These are phyloP conservation scores for Microtus ochrogaster DNA, from an alignment of 2,113 vertebrate genomes.

Conservation along the genomic window DNA sequence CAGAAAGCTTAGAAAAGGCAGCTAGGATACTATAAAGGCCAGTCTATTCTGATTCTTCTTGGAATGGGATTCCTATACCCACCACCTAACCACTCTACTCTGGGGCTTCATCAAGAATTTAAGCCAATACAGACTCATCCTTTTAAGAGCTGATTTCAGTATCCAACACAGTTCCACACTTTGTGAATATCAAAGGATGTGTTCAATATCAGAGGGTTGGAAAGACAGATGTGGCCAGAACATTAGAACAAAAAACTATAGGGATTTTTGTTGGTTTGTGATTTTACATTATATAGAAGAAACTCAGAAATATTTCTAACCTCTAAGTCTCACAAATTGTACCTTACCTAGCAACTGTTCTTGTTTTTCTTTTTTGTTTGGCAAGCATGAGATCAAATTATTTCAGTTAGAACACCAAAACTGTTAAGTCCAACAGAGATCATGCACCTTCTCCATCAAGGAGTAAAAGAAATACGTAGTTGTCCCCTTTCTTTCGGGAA, in stretches of 20 bases:
- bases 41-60: not conserved
- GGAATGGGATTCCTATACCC: not conserved
- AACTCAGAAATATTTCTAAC: not conserved
- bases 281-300: not conserved
- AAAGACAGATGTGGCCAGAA: slow-evolving; percentile 40
- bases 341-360: slow-evolving; percentile 58
- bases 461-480: slow-evolving; percentile 43
- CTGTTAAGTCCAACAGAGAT: slow-evolving; percentile 42
- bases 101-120: not conserved
- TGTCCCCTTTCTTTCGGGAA: not conserved
- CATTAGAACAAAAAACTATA: not conserved
- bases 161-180: slow-evolving; percentile 39
- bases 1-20: not conserved
- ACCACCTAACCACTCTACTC: not conserved
- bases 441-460: slow-evolving; percentile 11
- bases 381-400: slow-evolving; percentile 54
- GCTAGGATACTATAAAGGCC: not conserved
- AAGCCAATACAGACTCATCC: not conserved
- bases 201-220: not conserved
- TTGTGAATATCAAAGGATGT: slow-evolving; percentile 51
- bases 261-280: not conserved
- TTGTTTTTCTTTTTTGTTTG: slow-evolving; percentile 65
- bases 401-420: slow-evolving; percentile 55
- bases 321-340: slow-evolving; percentile 53
- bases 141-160: not conserved